A percentile compares a stretch with the other conserved stretches of the same genome.
These are phyloP conservation scores for Chlamydotis undulata DNA, from an alignment of 2,113 vertebrate genomes.

Conservation along the genomic window DNA sequence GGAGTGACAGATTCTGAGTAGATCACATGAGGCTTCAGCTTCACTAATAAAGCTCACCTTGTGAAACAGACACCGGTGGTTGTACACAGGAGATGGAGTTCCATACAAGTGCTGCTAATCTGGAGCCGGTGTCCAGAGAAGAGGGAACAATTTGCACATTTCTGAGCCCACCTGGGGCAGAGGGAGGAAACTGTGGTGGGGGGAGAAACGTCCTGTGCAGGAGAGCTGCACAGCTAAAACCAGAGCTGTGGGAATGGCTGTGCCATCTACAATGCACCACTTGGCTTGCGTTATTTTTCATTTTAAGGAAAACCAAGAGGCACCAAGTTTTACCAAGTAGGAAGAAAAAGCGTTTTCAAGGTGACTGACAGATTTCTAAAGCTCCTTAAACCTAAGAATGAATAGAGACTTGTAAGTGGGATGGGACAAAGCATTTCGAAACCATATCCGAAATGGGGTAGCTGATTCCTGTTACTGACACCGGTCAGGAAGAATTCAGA, in stretches of 20 bases:
- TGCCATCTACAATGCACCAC: not conserved
- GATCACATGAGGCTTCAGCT: not conserved
- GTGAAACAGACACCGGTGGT: not conserved
- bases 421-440: not conserved
- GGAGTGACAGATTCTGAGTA: not conserved
- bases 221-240: not conserved
- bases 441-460: not conserved
- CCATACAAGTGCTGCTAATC: accelerated
- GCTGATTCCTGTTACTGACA: not conserved
- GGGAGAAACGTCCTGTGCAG: not conserved
- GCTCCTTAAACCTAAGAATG: not conserved
- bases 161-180: not conserved
- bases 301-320: not conserved
- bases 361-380: not conserved
- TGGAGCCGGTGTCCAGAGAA: not conserved
- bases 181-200: not conserved
- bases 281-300: not conserved
- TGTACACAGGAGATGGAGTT: not conserved
- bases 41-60: not conserved
- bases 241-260: not conserved
- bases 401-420: not conserved
- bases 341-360: not conserved
- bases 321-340: not conserved
- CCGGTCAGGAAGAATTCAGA: not conserved
- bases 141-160: accelerated